A percentile compares a stretch with the other conserved stretches of the same genome.
Conservation (phyloP, 1,140 invertebrate genomes). For the Eulimnadia texana region DNA sequence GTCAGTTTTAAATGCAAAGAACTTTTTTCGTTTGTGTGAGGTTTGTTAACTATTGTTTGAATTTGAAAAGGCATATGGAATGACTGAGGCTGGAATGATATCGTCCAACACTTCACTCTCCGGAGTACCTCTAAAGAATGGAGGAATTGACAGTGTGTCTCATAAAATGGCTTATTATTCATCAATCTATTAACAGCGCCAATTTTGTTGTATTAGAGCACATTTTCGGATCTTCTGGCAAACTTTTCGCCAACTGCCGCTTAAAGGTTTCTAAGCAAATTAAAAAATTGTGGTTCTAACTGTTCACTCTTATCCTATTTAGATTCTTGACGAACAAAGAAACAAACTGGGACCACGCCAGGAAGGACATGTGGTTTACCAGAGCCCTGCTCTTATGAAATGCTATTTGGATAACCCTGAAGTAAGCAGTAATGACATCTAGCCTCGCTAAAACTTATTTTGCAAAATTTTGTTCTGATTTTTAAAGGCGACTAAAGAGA, state of each 20-base stretch:
- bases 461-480: background rate
- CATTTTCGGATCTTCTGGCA: too few species aligned
- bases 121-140: too few species aligned
- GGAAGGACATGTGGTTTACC: constrained; percentile 33
- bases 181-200: too few species aligned
- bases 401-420: constrained; percentile 19
- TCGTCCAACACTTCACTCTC: background rate
- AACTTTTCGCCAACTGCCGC: too few species aligned
- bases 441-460: background rate
- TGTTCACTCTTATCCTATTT: too few species aligned
- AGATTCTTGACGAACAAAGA: constrained; percentile 14
- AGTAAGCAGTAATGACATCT: constrained; percentile 12
- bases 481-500: background rate
- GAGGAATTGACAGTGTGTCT: too few species aligned
- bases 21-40: too few species aligned
- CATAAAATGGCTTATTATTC: too few species aligned
- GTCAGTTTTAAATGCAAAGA: background rate
- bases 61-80: background rate
- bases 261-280: too few species aligned
- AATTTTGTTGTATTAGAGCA: too few species aligned
- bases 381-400: constrained; percentile 21
- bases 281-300: too few species aligned
- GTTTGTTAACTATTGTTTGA: too few species aligned
- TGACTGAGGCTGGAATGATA: background rate
- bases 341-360: constrained; percentile 27